phyloP scores from a whole-genome alignment of 2,888 invertebrate species.

The Lithophane socia region DNA sequence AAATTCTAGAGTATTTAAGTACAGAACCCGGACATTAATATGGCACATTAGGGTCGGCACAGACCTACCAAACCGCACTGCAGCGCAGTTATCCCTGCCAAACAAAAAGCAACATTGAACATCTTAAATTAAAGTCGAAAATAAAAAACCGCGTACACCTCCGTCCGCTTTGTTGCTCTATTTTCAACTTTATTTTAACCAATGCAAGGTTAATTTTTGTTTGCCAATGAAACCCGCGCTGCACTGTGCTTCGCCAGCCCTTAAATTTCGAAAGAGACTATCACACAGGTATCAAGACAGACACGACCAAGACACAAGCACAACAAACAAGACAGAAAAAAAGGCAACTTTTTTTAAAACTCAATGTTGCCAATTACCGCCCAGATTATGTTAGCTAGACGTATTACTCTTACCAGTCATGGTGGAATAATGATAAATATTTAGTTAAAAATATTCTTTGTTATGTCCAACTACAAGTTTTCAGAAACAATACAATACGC shows the following conservation, averaged over 20 bases:
- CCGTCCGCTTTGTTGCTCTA: neutral
- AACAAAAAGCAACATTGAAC: neutral
- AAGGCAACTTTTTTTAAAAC: neutral
- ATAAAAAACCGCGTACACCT: neutral
- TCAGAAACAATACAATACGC: constrained; percentile 24
- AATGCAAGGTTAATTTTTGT: neutral
- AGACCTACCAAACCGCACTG: neutral
- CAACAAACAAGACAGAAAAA: neutral
- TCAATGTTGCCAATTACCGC: neutral
- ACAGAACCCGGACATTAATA: neutral
- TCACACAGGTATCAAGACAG: neutral
- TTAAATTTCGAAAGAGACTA: neutral
- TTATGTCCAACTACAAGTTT: neutral
- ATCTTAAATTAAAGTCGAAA: neutral
- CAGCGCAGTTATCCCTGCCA: neutral
- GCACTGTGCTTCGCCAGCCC: neutral
- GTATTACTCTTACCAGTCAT: constrained; percentile 23
- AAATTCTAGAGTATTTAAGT: neutral
- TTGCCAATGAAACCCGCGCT: neutral
- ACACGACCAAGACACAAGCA: no score
- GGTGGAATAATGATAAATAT: constrained; percentile 1
- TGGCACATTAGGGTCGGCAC: no score
- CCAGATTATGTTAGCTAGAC: neutral
- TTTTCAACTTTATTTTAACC: neutral
- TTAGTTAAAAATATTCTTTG: neutral